These are phyloP conservation scores for Stenopsyche tienmushanensis DNA, from an alignment of 1,140 invertebrate species.

Conservation along the genomic window DNA sequence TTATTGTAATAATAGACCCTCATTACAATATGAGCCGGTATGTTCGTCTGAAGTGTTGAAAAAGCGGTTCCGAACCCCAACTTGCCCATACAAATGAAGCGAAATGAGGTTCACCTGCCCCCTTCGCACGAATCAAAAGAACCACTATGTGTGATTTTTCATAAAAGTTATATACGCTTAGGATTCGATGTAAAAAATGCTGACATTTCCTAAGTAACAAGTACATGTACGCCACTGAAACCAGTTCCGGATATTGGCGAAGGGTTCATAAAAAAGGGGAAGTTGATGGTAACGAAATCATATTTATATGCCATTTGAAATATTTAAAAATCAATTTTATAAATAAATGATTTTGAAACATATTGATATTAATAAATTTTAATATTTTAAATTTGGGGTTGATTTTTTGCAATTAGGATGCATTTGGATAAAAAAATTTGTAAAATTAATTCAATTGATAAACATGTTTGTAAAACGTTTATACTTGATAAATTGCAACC, in stretches of 20 bases:
- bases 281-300: neutral
- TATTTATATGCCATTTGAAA: neutral
- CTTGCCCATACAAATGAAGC: constrained; percentile 39
- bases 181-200: constrained; percentile 20
- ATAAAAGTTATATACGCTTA: constrained; percentile 20
- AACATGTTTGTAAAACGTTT: no score
- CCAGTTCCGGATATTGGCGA: neutral
- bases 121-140: constrained; percentile 31
- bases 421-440: no score
- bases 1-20: constrained; percentile 11
- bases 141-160: constrained; percentile 29
- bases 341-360: neutral
- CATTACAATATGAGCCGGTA: constrained; percentile 18
- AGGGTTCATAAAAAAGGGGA: constrained; percentile 5
- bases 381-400: no score
- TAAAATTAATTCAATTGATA: no score
- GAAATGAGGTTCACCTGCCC: constrained; percentile 40
- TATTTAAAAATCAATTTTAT: neutral
- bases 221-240: constrained; percentile 22
- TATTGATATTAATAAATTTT: no score
- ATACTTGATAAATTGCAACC: no score
- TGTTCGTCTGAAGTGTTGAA: constrained; percentile 18
- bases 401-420: no score
- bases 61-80: constrained; percentile 26
- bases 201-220: constrained; percentile 36